Percentiles rank a stretch among this genome's conserved stretches.
Evolutionary conservation across 1,140 invertebrate genomes (phyloP).

Genomic region (Daktulosphaira vitifoliae): DNA sequence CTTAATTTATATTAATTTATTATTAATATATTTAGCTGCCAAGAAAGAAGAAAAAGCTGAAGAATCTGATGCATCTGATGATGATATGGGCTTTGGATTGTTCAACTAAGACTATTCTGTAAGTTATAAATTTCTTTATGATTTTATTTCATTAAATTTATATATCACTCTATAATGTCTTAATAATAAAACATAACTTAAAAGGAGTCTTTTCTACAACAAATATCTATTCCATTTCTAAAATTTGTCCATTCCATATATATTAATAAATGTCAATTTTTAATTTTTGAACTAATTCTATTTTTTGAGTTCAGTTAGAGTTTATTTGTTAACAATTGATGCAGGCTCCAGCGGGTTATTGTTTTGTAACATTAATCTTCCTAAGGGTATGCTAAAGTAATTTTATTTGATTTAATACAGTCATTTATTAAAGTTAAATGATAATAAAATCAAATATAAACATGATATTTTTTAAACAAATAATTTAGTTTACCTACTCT

Average conservation of each 20-base stretch:
- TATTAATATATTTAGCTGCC: slow-evolving; percentile 44
- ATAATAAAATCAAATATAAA: neutral
- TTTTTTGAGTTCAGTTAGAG: too few relatives aligned
- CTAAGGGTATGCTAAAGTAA: slow-evolving; percentile 15
- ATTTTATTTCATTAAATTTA: neutral
- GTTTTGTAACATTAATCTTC: slow-evolving; percentile 1
- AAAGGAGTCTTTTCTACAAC: too few relatives aligned
- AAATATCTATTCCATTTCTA: too few relatives aligned
- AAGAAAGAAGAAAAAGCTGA: slow-evolving; percentile 65
- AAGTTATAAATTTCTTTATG: too few relatives aligned
- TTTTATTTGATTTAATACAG: neutral
- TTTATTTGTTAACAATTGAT: too few relatives aligned
- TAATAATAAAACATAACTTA: too few relatives aligned
- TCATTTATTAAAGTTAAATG: neutral
- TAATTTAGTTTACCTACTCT: too few relatives aligned
- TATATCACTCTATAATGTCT: too few relatives aligned
- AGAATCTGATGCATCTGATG: slow-evolving; percentile 71
- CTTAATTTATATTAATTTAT: neutral
- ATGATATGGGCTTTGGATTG: slow-evolving; percentile 92
- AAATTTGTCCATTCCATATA: too few relatives aligned
- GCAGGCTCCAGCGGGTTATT: slow-evolving; percentile 13
- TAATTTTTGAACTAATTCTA: too few relatives aligned
- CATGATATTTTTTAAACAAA: neutral
- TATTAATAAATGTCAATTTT: too few relatives aligned
- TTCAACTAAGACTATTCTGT: slow-evolving; percentile 63